Percentiles rank a stretch among this genome's conserved stretches.
phyloP scores from a whole-genome alignment of 2,113 vertebrate species.

The Silurus glanis region DNA sequence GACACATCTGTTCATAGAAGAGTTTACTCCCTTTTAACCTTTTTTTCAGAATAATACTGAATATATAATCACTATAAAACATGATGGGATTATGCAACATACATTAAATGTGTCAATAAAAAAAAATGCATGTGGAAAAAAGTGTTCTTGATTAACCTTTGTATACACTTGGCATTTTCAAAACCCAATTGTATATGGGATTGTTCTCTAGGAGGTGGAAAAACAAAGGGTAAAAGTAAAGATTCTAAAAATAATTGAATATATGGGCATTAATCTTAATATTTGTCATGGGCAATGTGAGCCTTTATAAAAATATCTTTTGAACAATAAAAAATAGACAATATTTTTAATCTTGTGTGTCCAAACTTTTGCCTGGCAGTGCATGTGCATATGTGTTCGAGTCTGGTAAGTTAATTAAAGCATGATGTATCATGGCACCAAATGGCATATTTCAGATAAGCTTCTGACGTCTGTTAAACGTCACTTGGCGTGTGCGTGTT shows the following conservation, averaged over 20 bases:
- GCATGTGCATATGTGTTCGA: slow-evolving; percentile 42
- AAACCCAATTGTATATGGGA: neutral
- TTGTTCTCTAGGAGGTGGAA: too few relatives aligned
- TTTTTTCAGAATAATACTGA: neutral
- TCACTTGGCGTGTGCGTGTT: slow-evolving; percentile 85
- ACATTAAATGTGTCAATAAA: neutral
- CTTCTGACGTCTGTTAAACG: slow-evolving; percentile 71
- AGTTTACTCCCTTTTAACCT: neutral
- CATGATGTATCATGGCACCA: slow-evolving; percentile 33
- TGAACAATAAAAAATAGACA: neutral
- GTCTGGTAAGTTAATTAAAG: slow-evolving; percentile 13
- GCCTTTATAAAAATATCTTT: neutral
- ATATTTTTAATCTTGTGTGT: neutral
- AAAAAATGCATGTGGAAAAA: too few relatives aligned
- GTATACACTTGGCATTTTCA: neutral
- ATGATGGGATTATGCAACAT: neutral
- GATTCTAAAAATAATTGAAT: neutral
- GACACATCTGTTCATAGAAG: neutral
- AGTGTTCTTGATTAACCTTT: neutral
- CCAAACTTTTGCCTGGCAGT: slow-evolving; percentile 25
- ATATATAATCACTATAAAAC: neutral
- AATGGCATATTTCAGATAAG: slow-evolving; percentile 7
- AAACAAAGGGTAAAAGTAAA: neutral
- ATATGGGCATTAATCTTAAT: neutral
- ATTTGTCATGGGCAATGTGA: neutral